A percentile compares a stretch with the other conserved stretches of the same genome.
These are phyloP conservation scores for Corbicula japonica DNA, from an alignment of 2,888 invertebrate genomes.

Conservation along the genomic window DNA sequence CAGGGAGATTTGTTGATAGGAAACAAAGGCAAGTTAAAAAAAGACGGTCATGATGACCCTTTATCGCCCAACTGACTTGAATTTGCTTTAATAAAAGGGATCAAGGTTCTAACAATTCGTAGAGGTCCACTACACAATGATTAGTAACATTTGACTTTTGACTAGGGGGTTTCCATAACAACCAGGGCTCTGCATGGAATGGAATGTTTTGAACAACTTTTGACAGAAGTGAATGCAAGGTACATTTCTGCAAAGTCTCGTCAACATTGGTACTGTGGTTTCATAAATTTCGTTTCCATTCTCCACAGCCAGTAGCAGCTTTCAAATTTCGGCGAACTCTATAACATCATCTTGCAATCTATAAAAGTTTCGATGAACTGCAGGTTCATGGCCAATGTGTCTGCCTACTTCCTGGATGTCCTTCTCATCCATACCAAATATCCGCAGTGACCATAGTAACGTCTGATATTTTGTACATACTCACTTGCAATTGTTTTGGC, in stretches of 20 bases:
- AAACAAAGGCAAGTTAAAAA: too few species aligned
- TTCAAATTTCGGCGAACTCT: slow-evolving; percentile 41
- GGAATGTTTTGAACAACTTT: slow-evolving; percentile 3
- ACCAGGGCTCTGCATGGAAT: slow-evolving; percentile 8
- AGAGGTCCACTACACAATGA: slow-evolving; percentile 3
- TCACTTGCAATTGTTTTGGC: slow-evolving; percentile 7
- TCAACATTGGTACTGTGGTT: slow-evolving; percentile 6
- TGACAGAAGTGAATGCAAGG: neutral
- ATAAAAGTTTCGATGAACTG: slow-evolving; percentile 38
- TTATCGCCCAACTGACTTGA: too few species aligned
- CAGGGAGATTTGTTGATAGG: too few species aligned
- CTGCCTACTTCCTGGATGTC: slow-evolving; percentile 40
- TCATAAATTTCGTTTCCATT: slow-evolving; percentile 13
- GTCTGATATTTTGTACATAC: too few species aligned
- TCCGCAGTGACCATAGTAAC: slow-evolving; percentile 14
- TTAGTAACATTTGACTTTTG: neutral
- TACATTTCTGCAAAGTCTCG: slow-evolving; percentile 9
- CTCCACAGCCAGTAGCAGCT: slow-evolving; percentile 42
- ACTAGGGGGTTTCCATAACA: neutral
- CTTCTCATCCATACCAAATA: slow-evolving; percentile 39
- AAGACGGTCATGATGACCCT: too few species aligned
- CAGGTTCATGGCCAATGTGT: slow-evolving; percentile 40
- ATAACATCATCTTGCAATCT: slow-evolving; percentile 46
- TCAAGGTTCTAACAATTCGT: too few species aligned
- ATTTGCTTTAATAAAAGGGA: too few species aligned